A percentile compares a stretch with the other conserved stretches of the same genome.
These are phyloP conservation scores for Buathra laborator DNA, from an alignment of 2,888 invertebrate species.

Conservation along the genomic window DNA sequence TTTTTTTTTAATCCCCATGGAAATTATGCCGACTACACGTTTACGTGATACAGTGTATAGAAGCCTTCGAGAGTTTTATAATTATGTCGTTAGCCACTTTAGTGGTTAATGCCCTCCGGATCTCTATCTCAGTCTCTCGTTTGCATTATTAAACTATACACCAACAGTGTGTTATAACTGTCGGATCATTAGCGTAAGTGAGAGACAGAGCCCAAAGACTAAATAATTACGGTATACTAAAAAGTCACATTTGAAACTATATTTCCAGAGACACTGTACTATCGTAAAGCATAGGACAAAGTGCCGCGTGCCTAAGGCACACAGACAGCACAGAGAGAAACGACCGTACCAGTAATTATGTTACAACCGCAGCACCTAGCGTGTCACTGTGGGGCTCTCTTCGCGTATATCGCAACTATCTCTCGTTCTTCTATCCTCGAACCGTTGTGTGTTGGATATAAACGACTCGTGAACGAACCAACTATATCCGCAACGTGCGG, in stretches of 20 bases:
- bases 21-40: constrained; percentile 19
- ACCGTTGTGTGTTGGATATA: constrained; percentile 40
- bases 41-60: constrained; percentile 11
- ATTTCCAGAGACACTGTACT: constrained; percentile 26
- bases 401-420: constrained; percentile 16
- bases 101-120: constrained; percentile 41
- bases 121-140: constrained; percentile 13
- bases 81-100: constrained; percentile 51
- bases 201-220: constrained; percentile 21
- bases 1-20: background rate
- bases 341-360: constrained; percentile 57
- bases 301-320: constrained; percentile 25
- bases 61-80: constrained; percentile 38
- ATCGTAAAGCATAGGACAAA: constrained; percentile 25
- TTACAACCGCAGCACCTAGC: constrained; percentile 61
- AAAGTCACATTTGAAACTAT: constrained; percentile 33
- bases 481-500: constrained; percentile 51
- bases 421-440: constrained; percentile 33
- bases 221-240: constrained; percentile 48
- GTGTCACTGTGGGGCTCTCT: constrained; percentile 47
- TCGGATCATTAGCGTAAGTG: constrained; percentile 31
- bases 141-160: constrained; percentile 45
- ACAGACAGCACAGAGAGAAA: constrained; percentile 14
- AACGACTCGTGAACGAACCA: constrained; percentile 52
- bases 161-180: constrained; percentile 44